A percentile compares a stretch with the other conserved stretches of the same genome.
Conservation (phyloP, 2,888 invertebrate genomes). For the Andrena haemorrhoa region DNA sequence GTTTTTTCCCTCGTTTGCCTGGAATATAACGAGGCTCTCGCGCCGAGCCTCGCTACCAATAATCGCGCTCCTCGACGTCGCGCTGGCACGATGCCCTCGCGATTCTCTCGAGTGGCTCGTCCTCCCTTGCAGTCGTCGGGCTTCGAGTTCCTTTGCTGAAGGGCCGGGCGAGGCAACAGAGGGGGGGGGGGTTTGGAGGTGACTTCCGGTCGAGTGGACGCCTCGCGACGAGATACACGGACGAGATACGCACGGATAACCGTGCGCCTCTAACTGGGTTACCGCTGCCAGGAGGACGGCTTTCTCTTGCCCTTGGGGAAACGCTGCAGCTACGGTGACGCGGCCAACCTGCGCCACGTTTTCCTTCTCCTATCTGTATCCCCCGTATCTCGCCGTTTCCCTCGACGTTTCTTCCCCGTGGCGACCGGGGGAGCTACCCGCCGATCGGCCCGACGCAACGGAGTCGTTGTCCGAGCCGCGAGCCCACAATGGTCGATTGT, state of each 20-base stretch:
- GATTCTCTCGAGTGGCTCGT: conserved; percentile 36
- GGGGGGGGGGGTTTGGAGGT: conserved; percentile 16
- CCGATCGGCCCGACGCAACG: conserved; percentile 66
- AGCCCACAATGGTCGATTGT: conserved; percentile 46
- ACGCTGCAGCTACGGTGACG: conserved; percentile 36
- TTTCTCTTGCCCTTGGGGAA: conserved; percentile 75
- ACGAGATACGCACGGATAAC: conserved; percentile 61
- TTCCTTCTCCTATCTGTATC: conserved; percentile 32
- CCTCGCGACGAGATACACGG: conserved; percentile 46
- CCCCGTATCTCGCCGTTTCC: conserved; percentile 15
- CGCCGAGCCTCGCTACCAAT: conserved; percentile 43
- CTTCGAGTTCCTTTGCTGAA: conserved; percentile 34
- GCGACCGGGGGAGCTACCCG: conserved; percentile 1
- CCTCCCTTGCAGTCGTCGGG: not conserved
- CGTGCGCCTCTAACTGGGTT: conserved; percentile 72
- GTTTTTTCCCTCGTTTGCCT: conserved; percentile 6
- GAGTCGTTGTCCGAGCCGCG: conserved; percentile 50
- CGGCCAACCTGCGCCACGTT: conserved; percentile 27
- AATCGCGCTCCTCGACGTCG: conserved; percentile 45
- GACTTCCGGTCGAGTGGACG: conserved; percentile 64
- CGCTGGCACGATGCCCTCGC: conserved; percentile 48
- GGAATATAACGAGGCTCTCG: conserved; percentile 39
- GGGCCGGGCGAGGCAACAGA: not conserved
- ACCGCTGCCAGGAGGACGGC: conserved; percentile 60
- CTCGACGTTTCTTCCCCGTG: conserved; percentile 30